These are phyloP conservation scores for Heteronetta atricapilla DNA, from an alignment of 2,113 vertebrate species.

Conservation along the genomic window DNA sequence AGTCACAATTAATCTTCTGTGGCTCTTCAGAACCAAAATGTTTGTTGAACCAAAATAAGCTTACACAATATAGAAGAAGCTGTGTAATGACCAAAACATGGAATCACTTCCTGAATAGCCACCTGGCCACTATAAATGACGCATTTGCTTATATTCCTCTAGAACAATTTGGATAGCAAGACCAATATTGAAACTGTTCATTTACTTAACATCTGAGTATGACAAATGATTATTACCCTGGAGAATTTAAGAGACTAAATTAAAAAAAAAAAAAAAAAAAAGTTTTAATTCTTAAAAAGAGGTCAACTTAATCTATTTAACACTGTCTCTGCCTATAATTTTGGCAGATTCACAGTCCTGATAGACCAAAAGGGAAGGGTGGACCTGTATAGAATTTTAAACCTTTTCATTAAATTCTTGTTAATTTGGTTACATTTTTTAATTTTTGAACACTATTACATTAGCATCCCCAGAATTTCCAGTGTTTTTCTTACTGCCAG, in stretches of 20 bases:
- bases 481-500: not conserved
- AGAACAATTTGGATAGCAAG: slow-evolving; percentile 38
- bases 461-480: not conserved
- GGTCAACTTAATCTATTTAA: not conserved
- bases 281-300: not conserved
- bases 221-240: slow-evolving; percentile 35
- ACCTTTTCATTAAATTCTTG: not conserved
- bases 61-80: not conserved
- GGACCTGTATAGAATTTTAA: not conserved
- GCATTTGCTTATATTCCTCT: slow-evolving; percentile 54
- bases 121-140: slow-evolving; percentile 56
- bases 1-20: not conserved
- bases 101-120: slow-evolving; percentile 38
- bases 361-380: not conserved
- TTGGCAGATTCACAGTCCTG: not conserved
- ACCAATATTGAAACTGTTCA: slow-evolving; percentile 41
- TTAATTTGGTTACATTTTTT: not conserved
- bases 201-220: slow-evolving; percentile 59
- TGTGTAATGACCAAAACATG: not conserved
- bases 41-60: not conserved
- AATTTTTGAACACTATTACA: not conserved
- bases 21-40: not conserved
- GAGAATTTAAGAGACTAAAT: not conserved
- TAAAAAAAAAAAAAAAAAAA: not conserved
- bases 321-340: not conserved